Conservation (phyloP, 35 echinoderm and acorn worm genomes). For the Hemicentrotus pulcherrimus region DNA sequence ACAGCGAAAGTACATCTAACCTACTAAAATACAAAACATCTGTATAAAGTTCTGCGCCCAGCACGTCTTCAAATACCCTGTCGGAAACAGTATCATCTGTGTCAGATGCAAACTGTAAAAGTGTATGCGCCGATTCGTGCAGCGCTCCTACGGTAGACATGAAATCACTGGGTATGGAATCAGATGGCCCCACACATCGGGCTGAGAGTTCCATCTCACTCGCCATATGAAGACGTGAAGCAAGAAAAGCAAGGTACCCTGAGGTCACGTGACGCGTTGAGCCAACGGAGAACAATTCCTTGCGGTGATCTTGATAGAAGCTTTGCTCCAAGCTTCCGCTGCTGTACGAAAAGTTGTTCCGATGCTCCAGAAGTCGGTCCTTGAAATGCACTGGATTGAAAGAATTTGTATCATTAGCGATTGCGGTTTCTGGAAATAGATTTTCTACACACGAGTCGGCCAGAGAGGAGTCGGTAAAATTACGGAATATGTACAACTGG, state of each 20-base stretch:
- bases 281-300: background rate
- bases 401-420: background rate
- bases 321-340: background rate
- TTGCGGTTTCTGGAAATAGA: background rate
- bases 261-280: background rate
- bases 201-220: slow-evolving; percentile 4
- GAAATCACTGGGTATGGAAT: background rate
- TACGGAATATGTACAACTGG: background rate
- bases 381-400: background rate
- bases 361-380: background rate
- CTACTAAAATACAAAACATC: background rate
- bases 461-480: background rate
- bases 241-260: background rate
- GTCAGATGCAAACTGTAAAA: slow-evolving; percentile 12
- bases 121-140: background rate
- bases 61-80: background rate
- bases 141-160: background rate
- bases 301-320: background rate
- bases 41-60: background rate
- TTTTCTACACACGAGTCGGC: background rate
- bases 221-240: background rate
- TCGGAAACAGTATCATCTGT: background rate
- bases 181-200: background rate
- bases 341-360: background rate
- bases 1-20: background rate